Evolutionary conservation across 2,113 vertebrate genomes (phyloP).

Genomic region (Oncorhynchus keta): DNA sequence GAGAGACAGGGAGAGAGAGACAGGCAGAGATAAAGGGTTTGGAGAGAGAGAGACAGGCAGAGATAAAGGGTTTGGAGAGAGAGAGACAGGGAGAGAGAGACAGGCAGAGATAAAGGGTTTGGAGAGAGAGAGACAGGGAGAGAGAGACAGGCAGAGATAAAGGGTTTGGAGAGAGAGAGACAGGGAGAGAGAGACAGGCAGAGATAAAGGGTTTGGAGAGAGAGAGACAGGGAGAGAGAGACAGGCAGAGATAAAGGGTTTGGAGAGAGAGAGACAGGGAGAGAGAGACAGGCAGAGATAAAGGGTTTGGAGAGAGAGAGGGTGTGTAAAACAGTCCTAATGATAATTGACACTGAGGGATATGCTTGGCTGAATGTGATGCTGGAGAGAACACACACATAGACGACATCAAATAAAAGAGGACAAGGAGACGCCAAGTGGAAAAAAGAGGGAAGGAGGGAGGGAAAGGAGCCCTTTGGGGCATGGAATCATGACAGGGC

Average conservation of each 20-base stretch:
- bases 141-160: neutral
- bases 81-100: neutral
- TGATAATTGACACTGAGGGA: neutral
- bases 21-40: too few species aligned
- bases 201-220: too few species aligned
- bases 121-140: too few species aligned
- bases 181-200: too few species aligned
- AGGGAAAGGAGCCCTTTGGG: neutral
- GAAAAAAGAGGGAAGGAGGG: neutral
- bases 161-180: neutral
- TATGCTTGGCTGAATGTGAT: constrained; percentile 23
- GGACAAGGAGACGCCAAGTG: neutral
- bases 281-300: neutral
- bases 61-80: too few species aligned
- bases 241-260: too few species aligned
- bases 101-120: too few species aligned
- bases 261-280: too few species aligned
- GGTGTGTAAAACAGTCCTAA: neutral
- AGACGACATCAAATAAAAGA: constrained; percentile 6
- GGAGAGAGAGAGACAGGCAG: too few species aligned
- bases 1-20: too few species aligned
- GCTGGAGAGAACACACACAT: neutral
- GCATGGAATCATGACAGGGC: neutral
- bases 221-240: too few species aligned
- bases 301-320: neutral